These are phyloP conservation scores for Ctenoplectra terminalis DNA, from an alignment of 1,140 invertebrate genomes.

Conservation along the genomic window DNA sequence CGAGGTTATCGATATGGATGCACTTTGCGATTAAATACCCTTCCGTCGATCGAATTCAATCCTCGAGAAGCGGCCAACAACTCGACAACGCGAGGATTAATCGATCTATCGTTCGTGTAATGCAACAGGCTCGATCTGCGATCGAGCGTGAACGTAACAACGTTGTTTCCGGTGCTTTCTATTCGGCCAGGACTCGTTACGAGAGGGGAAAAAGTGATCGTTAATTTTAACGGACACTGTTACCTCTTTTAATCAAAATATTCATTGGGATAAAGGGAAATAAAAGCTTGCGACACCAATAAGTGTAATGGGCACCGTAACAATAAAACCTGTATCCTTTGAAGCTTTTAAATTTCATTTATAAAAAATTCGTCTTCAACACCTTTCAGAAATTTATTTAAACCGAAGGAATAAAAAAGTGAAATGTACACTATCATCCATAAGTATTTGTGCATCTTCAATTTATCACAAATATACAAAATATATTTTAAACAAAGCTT, in stretches of 20 bases:
- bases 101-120: slow-evolving; percentile 4
- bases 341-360: too few relatives aligned
- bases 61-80: neutral
- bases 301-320: neutral
- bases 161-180: neutral
- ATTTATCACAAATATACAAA: too few relatives aligned
- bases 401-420: too few relatives aligned
- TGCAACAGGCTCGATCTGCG: neutral
- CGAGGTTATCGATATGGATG: neutral
- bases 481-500: too few relatives aligned
- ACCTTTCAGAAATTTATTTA: too few relatives aligned
- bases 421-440: too few relatives aligned
- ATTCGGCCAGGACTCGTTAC: neutral
- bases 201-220: neutral
- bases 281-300: neutral
- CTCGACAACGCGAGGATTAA: neutral
- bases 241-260: neutral
- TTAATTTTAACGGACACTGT: neutral
- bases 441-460: too few relatives aligned
- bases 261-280: neutral
- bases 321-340: too few relatives aligned
- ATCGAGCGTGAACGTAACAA: neutral
- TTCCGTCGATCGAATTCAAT: neutral
- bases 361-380: too few relatives aligned
- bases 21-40: slow-evolving; percentile 1